Evolutionary conservation across 2,888 invertebrate species (phyloP).

Genomic region (Calameuta filiformis): DNA sequence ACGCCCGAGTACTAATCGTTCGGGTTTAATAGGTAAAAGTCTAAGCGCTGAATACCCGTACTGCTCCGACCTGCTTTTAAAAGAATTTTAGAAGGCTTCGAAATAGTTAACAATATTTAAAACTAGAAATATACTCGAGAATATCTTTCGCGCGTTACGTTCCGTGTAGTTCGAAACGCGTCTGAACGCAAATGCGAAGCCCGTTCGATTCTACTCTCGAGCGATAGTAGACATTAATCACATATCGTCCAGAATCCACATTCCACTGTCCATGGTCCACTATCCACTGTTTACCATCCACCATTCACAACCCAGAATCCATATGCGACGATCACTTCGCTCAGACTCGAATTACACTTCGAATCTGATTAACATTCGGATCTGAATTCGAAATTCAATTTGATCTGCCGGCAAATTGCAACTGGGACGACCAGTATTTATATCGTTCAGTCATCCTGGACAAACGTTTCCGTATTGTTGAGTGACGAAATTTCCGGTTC

Average conservation of each 20-base stretch:
- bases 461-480: background rate
- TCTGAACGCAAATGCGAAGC: background rate
- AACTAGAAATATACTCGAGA: background rate
- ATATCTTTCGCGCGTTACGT: background rate
- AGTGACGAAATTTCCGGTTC: background rate
- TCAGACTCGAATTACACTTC: background rate
- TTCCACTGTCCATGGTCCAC: background rate
- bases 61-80: conserved; percentile 60
- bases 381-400: background rate
- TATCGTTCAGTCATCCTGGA: background rate
- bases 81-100: background rate
- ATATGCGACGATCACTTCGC: background rate
- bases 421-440: background rate
- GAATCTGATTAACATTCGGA: background rate
- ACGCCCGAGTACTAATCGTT: conserved; percentile 46
- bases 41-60: conserved; percentile 60
- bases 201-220: background rate
- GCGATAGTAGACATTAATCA: background rate
- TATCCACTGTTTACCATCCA: background rate
- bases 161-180: background rate
- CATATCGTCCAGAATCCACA: background rate
- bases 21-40: conserved; percentile 43
- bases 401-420: background rate
- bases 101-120: background rate
- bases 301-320: background rate